These are phyloP conservation scores for Andrena dorsata DNA, from an alignment of 2,888 invertebrate species.

Conservation along the genomic window DNA sequence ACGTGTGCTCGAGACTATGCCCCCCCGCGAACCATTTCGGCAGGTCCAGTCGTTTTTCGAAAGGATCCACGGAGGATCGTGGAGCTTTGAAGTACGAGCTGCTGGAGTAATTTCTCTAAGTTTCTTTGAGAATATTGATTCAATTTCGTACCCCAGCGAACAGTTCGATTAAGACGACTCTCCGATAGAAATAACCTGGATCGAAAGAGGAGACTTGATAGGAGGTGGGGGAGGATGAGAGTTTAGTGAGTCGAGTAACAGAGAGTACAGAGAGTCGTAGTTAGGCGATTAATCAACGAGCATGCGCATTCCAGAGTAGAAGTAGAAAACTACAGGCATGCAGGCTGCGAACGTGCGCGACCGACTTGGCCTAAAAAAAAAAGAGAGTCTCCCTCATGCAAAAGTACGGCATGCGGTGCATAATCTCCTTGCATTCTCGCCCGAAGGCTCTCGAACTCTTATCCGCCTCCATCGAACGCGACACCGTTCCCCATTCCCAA, in stretches of 20 bases:
- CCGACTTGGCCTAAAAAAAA: constrained; percentile 45
- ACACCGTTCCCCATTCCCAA: background rate
- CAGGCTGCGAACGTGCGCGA: constrained; percentile 59
- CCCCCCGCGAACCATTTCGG: background rate
- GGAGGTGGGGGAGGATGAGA: constrained; percentile 23
- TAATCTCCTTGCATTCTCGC: constrained; percentile 58
- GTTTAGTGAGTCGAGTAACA: constrained; percentile 73
- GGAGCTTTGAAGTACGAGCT: too few species aligned
- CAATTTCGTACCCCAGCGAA: background rate
- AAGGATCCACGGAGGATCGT: too few species aligned
- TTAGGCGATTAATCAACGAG: constrained; percentile 60
- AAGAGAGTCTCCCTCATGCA: constrained; percentile 64
- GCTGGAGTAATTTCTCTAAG: too few species aligned
- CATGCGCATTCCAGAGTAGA: constrained; percentile 63
- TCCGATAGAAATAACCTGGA: background rate
- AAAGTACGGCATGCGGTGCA: constrained; percentile 73
- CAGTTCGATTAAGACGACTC: background rate
- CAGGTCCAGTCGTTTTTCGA: too few species aligned
- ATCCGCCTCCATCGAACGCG: constrained; percentile 32
- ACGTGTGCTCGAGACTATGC: background rate
- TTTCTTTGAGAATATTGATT: too few species aligned
- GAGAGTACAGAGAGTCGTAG: constrained; percentile 71
- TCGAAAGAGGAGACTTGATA: constrained; percentile 8
- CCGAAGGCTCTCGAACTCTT: constrained; percentile 49
- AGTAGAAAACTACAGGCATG: constrained; percentile 63